phyloP scores from a whole-genome alignment of 1,140 invertebrate genomes.

The Megalonaias nervosa region DNA sequence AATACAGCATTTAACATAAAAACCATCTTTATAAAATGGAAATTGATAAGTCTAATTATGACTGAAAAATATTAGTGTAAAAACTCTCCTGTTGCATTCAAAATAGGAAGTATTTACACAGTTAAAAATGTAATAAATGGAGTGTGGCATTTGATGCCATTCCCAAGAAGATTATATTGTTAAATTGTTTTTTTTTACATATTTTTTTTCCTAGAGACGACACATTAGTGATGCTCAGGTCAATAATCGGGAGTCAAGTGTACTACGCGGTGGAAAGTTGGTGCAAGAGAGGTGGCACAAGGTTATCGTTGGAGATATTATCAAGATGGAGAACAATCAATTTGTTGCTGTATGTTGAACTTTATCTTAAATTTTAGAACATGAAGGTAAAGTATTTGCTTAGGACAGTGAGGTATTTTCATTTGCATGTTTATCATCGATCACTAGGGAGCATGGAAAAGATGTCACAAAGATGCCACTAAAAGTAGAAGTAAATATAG shows the following conservation, averaged over 20 bases:
- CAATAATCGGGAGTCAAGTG: constrained; percentile 72
- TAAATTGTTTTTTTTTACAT: neutral
- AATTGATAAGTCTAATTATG: neutral
- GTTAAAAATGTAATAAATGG: neutral
- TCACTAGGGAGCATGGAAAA: no score
- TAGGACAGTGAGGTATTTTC: no score
- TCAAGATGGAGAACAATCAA: constrained; percentile 81
- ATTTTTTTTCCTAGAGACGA: constrained; percentile 60
- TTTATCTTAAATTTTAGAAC: constrained; percentile 1
- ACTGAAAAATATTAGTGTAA: neutral
- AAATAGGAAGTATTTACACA: neutral
- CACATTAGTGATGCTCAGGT: constrained; percentile 69
- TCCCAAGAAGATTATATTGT: no score
- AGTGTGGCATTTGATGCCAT: neutral
- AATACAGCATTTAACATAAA: no score
- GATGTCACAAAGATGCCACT: no score
- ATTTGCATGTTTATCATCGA: no score
- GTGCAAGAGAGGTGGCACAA: constrained; percentile 93
- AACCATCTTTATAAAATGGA: neutral
- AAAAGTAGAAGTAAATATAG: no score
- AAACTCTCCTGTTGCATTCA: neutral
- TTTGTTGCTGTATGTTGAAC: constrained; percentile 66
- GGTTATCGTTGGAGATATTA: constrained; percentile 89
- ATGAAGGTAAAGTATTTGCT: neutral
- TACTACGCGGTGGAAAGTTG: constrained; percentile 80